A percentile compares a stretch with the other conserved stretches of the same genome.
phyloP scores from a whole-genome alignment of 1,140 invertebrate species.

The Drosophila nigromelanica region DNA sequence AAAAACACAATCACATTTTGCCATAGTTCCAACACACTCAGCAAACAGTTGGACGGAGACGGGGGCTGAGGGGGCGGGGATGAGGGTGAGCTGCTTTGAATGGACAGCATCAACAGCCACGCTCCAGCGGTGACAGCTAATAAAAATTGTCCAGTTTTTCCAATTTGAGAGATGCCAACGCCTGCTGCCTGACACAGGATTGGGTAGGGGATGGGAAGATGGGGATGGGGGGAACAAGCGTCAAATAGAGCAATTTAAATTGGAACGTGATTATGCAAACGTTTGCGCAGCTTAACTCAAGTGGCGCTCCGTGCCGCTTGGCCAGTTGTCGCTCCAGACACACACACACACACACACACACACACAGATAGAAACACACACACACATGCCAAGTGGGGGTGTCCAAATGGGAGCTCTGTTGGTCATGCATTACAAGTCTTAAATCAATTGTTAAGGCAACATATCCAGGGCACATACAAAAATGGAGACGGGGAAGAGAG shows the following conservation, averaged over 20 bases:
- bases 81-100: conserved; percentile 1
- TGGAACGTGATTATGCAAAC: conserved; percentile 82
- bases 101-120: conserved; percentile 43
- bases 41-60: conserved; percentile 40
- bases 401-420: conserved; percentile 2
- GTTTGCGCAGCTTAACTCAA: conserved; percentile 82
- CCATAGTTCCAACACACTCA: conserved; percentile 43
- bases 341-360: conserved; percentile 3
- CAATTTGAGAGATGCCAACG: conserved; percentile 56
- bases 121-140: conserved; percentile 54
- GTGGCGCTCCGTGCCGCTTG: conserved; percentile 74
- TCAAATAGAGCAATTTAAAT: conserved; percentile 82
- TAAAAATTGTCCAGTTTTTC: conserved; percentile 74
- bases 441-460: conserved; percentile 70
- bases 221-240: conserved; percentile 12
- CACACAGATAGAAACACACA: too few species aligned
- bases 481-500: neutral
- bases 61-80: neutral
- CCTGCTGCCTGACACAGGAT: neutral
- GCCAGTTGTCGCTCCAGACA: conserved; percentile 58
- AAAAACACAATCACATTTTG: conserved; percentile 53
- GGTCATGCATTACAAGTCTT: conserved; percentile 66
- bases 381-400: conserved; percentile 22
- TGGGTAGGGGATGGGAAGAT: conserved; percentile 1
- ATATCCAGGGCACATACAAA: conserved; percentile 44